Evolutionary conservation across 1,140 invertebrate species (phyloP).

Genomic region (Hypothenemus hampei): DNA sequence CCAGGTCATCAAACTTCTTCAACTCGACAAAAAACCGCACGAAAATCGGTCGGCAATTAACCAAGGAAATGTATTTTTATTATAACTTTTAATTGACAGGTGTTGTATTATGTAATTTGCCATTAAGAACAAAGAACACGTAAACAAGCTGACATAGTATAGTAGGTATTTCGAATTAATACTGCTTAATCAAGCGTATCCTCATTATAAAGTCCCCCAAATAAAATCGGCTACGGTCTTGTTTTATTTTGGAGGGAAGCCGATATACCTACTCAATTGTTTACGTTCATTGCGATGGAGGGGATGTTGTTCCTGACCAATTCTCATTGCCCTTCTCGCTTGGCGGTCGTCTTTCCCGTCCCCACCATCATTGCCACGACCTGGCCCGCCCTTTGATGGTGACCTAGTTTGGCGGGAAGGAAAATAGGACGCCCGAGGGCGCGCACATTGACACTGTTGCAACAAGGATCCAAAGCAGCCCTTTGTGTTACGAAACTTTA

Average conservation of each 20-base stretch:
- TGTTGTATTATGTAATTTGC: constrained; percentile 9
- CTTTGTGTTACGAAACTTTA: no score
- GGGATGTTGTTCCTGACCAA: not conserved
- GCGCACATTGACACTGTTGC: constrained; percentile 12
- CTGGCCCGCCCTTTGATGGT: not conserved
- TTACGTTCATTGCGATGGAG: not conserved
- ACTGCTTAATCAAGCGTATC: no score
- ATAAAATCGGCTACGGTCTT: not conserved
- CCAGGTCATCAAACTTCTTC: constrained; percentile 11
- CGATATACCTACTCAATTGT: not conserved
- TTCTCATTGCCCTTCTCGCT: constrained; percentile 3
- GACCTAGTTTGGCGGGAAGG: constrained; percentile 19
- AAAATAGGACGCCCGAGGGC: constrained; percentile 15
- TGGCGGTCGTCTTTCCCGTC: not conserved
- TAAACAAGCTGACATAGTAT: not conserved
- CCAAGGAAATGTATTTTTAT: not conserved
- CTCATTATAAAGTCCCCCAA: no score
- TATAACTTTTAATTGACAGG: not conserved
- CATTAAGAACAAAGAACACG: not conserved
- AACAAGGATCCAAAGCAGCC: no score
- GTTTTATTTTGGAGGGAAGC: not conserved
- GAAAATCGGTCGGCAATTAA: constrained; percentile 8
- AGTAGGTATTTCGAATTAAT: not conserved
- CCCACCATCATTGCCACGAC: not conserved
- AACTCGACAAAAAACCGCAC: no score